Evolutionary conservation across 2,888 invertebrate species (phyloP).

Genomic region (Esperia sulphurella): DNA sequence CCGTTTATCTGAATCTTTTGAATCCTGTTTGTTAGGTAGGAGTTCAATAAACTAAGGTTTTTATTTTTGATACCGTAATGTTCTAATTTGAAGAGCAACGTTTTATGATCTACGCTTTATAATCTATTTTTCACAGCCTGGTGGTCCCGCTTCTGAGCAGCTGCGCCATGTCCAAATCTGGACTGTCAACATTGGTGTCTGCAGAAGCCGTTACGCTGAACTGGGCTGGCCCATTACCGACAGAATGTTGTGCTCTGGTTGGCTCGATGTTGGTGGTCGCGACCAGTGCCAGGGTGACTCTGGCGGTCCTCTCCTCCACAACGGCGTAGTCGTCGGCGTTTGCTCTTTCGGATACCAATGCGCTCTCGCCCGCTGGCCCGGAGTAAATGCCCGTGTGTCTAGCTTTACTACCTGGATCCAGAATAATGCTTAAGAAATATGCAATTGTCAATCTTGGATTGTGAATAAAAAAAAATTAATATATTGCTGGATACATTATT

Average conservation of each 20-base stretch:
- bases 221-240: conserved; percentile 26
- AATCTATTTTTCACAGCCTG: conserved; percentile 23
- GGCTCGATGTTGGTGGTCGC: conserved; percentile 37
- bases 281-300: conserved; percentile 45
- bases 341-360: conserved; percentile 38
- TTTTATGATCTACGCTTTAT: too few relatives aligned
- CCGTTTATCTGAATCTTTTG: too few relatives aligned
- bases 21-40: too few relatives aligned
- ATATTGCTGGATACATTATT: too few relatives aligned
- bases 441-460: too few relatives aligned
- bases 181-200: conserved; percentile 31
- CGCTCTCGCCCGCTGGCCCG: conserved; percentile 30
- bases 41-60: too few relatives aligned
- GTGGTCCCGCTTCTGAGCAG: conserved; percentile 32
- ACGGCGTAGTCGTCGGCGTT: conserved; percentile 35
- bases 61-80: too few relatives aligned
- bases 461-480: too few relatives aligned
- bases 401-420: conserved; percentile 35
- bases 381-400: conserved; percentile 38
- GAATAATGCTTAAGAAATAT: conserved; percentile 25
- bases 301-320: conserved; percentile 44
- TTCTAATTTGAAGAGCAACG: too few relatives aligned
- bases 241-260: conserved; percentile 49
- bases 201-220: conserved; percentile 29
- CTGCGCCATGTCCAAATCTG: conserved; percentile 41